A percentile compares a stretch with the other conserved stretches of the same genome.
Conservation (phyloP, 2,888 invertebrate genomes). For the Linnaemya vulpina region DNA sequence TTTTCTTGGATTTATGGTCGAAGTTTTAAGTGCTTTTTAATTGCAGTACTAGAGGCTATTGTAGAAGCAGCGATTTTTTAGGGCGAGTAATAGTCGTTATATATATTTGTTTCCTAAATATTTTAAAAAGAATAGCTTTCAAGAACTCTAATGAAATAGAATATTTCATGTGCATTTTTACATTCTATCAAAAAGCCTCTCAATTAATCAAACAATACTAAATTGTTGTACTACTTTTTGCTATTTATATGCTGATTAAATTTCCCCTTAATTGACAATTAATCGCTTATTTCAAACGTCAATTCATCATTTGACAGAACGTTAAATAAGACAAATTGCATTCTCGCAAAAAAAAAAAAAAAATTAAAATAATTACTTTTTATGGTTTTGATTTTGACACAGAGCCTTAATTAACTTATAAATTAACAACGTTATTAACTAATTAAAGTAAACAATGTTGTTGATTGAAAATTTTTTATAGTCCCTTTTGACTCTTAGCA, state of each 20-base stretch:
- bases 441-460: constrained; percentile 1
- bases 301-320: background rate
- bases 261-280: background rate
- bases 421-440: constrained; percentile 14
- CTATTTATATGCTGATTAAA: background rate
- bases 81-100: background rate
- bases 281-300: background rate
- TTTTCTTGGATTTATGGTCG: constrained; percentile 1
- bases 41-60: constrained; percentile 10
- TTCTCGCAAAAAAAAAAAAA: constrained; percentile 17
- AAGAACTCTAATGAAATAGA: background rate
- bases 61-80: background rate
- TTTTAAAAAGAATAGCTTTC: background rate
- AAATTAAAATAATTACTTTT: background rate
- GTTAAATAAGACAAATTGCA: background rate
- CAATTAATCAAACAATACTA: background rate
- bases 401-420: constrained; percentile 55
- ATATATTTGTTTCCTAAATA: background rate
- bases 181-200: no score
- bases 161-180: no score
- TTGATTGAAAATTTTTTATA: constrained; percentile 15
- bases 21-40: constrained; percentile 33
- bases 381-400: constrained; percentile 9
- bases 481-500: constrained; percentile 44
- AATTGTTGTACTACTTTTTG: background rate